Evolutionary conservation across 2,888 invertebrate genomes (phyloP).

Genomic region (Andrena fulva): DNA sequence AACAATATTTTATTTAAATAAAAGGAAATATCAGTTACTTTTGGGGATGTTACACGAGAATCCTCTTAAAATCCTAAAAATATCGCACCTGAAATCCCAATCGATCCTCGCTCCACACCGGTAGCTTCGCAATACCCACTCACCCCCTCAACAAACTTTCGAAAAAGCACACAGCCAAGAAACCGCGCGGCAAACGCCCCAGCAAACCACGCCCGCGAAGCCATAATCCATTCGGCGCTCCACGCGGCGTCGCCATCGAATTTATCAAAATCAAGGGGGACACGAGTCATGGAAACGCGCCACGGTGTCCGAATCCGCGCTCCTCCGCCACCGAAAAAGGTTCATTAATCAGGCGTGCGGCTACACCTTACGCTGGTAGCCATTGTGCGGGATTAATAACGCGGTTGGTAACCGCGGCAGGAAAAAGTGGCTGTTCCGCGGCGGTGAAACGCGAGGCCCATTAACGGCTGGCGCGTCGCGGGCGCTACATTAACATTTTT

Average conservation of each 20-base stretch:
- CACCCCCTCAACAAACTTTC: not conserved
- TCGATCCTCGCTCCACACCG: no score
- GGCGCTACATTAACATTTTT: slow-evolving; percentile 10
- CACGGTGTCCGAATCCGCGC: slow-evolving; percentile 13
- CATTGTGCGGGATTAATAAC: slow-evolving; percentile 35
- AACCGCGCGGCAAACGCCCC: slow-evolving; percentile 20
- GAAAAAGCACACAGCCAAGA: slow-evolving; percentile 14
- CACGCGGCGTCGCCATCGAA: slow-evolving; percentile 43
- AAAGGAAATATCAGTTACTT: no score
- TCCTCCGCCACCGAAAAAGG: slow-evolving; percentile 31
- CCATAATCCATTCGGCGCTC: slow-evolving; percentile 30
- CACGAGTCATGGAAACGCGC: slow-evolving; percentile 12
- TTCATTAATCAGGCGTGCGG: slow-evolving; percentile 49
- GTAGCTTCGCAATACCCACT: not conserved
- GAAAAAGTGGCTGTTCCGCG: slow-evolving; percentile 11
- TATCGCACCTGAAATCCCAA: no score
- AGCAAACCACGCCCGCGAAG: slow-evolving; percentile 10
- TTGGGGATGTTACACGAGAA: no score
- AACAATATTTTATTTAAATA: no score
- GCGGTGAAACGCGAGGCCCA: not conserved
- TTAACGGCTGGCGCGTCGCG: slow-evolving; percentile 2
- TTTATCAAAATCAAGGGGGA: slow-evolving; percentile 49
- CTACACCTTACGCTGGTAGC: slow-evolving; percentile 25
- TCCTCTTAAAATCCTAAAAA: no score
- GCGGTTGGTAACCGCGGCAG: slow-evolving; percentile 3